Conservation (phyloP, 2,888 invertebrate genomes). For the Lithophane semibrunnea region DNA sequence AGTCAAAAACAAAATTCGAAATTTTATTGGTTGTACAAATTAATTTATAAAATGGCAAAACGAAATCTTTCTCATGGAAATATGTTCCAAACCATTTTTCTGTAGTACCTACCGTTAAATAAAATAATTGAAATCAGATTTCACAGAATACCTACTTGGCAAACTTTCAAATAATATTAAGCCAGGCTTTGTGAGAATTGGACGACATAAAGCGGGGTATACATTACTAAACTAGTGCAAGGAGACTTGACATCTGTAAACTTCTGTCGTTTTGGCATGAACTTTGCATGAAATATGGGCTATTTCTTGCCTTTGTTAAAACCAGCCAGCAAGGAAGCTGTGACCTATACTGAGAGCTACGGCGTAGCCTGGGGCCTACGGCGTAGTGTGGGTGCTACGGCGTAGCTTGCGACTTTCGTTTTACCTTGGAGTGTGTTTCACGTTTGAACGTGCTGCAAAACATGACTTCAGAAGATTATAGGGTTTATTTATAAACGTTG, state of each 20-base stretch:
- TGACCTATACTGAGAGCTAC: neutral
- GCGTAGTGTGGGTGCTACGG: conserved; percentile 4
- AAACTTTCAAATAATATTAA: conserved; percentile 43
- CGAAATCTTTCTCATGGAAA: neutral
- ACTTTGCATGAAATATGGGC: neutral
- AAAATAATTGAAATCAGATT: conserved; percentile 15
- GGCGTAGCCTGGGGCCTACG: neutral
- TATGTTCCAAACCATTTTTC: neutral
- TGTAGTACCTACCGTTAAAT: neutral
- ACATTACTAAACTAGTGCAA: neutral
- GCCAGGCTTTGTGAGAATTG: conserved; percentile 14
- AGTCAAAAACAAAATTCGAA: conserved; percentile 4
- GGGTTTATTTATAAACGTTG: too few relatives aligned
- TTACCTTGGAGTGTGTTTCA: too few relatives aligned
- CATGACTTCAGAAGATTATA: neutral
- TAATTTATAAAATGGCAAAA: neutral
- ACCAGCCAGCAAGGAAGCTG: neutral
- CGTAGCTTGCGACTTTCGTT: neutral
- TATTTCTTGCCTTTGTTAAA: neutral
- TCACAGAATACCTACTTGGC: conserved; percentile 32
- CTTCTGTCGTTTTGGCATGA: neutral
- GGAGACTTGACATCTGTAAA: neutral
- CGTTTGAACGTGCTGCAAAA: too few relatives aligned
- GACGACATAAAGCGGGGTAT: conserved; percentile 3
- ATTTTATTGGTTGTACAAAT: neutral